Base-by-base conservation (phyloP, 2,888 invertebrate species). In the Bursaphelenchus okinawaensis region DNA sequence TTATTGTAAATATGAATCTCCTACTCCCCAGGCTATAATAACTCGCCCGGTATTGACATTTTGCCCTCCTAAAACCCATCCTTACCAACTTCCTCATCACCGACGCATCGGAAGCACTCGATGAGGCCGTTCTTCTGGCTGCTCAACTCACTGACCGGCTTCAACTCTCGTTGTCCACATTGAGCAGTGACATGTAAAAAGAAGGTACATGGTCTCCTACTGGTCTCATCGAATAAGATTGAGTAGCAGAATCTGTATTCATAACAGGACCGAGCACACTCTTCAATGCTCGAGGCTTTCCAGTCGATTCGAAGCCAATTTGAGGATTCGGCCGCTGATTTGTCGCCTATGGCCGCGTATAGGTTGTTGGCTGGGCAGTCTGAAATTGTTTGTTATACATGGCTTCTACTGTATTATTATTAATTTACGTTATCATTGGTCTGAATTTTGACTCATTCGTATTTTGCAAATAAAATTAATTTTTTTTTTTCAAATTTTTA, bases 221-320 rank as follows among this genome's bases (percentile, higher is more conserved):
- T 63, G 4, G 69, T 64, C 52, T 68, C 69, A 58, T 77, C 77
- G 63, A 69, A 77, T 55, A 61, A 65, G 27, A 75, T 26, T 16
- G 77, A 77, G 60, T 77, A 78, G 63, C 78, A 78, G 64, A 76
- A 78, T 52, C 75, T 76, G 67, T 78, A 78, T 19, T 75, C 78
- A 66, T 75, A 77, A 65, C 79, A 79, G 31, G 72, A 72, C n/a
- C 72, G 57, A 23, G 78, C 70, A 67, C 79, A 79, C 26, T 77
- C 75, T 40, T 75, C 69, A 29, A 79, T 65, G 4, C 62, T 57
- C 26, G 27, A 26, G 22, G 65, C 55, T 12, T 55, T 29, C 24
- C 55, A 52, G 20, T 69, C 69, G 22, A 69, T 26, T 9, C 56
- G 51, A 52, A 69, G 62, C 69, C 69, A 69, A 1, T 68, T 40